phyloP scores from a whole-genome alignment of 2,888 invertebrate genomes.

The Panopea generosa region DNA sequence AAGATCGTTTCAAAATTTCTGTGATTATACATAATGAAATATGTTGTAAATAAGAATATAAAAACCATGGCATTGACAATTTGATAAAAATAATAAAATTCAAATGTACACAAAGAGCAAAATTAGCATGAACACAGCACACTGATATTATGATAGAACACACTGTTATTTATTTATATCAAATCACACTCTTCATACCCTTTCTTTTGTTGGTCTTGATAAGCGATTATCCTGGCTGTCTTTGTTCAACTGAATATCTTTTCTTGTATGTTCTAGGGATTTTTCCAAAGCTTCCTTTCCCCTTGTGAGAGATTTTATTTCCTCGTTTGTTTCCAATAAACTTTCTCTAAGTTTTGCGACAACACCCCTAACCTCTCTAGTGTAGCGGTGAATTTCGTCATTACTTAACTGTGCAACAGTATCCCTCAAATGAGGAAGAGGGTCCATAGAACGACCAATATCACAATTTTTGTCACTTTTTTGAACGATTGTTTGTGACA shows the following conservation, averaged over 20 bases:
- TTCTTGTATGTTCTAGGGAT: conserved; percentile 82
- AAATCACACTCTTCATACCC: conserved; percentile 72
- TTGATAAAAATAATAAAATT: too few relatives aligned
- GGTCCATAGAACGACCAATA: conserved; percentile 81
- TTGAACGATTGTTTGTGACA: conserved; percentile 80
- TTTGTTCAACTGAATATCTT: conserved; percentile 83
- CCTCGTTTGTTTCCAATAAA: conserved; percentile 84
- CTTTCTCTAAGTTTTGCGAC: conserved; percentile 83
- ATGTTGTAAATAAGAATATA: too few relatives aligned
- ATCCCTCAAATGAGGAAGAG: conserved; percentile 84
- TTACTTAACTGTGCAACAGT: conserved; percentile 83
- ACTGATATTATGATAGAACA: too few relatives aligned
- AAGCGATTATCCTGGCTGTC: conserved; percentile 80
- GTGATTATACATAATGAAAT: too few relatives aligned
- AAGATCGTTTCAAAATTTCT: too few relatives aligned
- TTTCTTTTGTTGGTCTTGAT: conserved; percentile 82
- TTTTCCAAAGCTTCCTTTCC: conserved; percentile 83
- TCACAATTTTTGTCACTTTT: conserved; percentile 82
- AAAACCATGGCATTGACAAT: too few relatives aligned
- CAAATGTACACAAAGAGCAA: too few relatives aligned
- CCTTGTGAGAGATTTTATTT: conserved; percentile 83
- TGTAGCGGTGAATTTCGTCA: conserved; percentile 83
- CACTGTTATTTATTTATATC: too few relatives aligned
- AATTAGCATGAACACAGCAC: too few relatives aligned
- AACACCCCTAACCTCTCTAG: conserved; percentile 81